Percentiles rank a stretch among this genome's conserved stretches.
These are phyloP conservation scores for Melanotus villosus DNA, from an alignment of 2,888 invertebrate genomes.

Conservation along the genomic window DNA sequence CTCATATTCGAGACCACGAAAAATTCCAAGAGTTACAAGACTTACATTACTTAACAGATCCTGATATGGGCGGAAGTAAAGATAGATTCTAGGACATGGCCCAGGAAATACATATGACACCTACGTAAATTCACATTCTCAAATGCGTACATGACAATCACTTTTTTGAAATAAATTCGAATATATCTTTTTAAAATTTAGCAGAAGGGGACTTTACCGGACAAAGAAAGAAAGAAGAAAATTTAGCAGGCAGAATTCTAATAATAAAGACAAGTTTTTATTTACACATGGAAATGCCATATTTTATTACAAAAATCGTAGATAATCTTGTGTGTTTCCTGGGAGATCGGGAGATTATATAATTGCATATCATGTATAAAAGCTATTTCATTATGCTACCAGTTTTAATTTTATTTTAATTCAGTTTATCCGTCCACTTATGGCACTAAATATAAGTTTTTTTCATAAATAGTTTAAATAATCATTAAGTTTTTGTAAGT, in stretches of 20 bases:
- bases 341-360: constrained; percentile 27
- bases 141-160: background rate
- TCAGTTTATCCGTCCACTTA: constrained; percentile 4
- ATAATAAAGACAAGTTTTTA: too few relatives aligned
- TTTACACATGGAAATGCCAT: background rate
- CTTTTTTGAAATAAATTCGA: background rate
- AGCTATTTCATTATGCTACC: background rate
- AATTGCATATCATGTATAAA: background rate
- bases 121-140: constrained; percentile 23
- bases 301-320: background rate
- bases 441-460: background rate
- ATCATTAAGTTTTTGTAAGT: background rate
- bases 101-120: constrained; percentile 73
- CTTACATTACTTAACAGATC: constrained; percentile 86
- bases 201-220: background rate
- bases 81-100: constrained; percentile 90
- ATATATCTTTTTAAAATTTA: background rate
- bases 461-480: background rate
- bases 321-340: constrained; percentile 49
- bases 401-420: background rate
- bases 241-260: too few relatives aligned
- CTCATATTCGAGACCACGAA: constrained; percentile 94
- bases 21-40: constrained; percentile 94
- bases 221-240: too few relatives aligned
- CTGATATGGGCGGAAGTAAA: constrained; percentile 82